These are phyloP conservation scores for Mormyrus proboscirostris DNA, from an alignment of 2,797 vertebrate genomes.

Conservation along the genomic window DNA sequence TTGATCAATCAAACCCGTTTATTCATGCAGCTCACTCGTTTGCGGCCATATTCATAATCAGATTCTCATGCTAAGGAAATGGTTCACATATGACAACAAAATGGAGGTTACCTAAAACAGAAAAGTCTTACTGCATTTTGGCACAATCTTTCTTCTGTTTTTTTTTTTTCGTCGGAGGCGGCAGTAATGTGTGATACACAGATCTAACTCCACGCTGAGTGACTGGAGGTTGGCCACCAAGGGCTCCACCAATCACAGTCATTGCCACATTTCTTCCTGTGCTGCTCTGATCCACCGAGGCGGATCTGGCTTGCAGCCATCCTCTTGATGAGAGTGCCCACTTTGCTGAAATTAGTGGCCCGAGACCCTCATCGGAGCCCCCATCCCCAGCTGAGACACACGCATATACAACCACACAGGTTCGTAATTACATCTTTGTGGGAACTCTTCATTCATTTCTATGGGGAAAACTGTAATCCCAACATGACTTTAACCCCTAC, in stretches of 20 bases:
- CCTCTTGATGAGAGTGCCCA: neutral
- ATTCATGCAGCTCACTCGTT: neutral
- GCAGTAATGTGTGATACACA: slow-evolving; percentile 38
- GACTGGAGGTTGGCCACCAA: neutral
- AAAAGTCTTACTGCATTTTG: slow-evolving; percentile 36
- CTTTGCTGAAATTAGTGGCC: neutral
- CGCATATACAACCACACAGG: neutral
- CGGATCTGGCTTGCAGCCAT: neutral
- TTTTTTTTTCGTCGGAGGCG: slow-evolving; percentile 37
- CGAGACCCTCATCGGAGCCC: neutral
- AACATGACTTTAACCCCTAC: neutral
- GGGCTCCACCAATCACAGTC: neutral
- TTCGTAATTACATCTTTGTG: neutral
- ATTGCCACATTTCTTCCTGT: neutral
- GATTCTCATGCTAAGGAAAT: neutral
- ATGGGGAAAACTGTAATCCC: neutral
- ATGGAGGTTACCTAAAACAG: slow-evolving; percentile 5
- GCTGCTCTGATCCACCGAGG: neutral
- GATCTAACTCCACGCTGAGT: slow-evolving; percentile 17
- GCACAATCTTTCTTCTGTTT: slow-evolving; percentile 44
- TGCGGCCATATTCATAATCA: neutral
- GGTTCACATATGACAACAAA: neutral
- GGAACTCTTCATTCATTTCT: neutral
- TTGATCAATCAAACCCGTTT: neutral
- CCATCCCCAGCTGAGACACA: neutral